Percentiles rank a stretch among this genome's conserved stretches.
phyloP scores from a whole-genome alignment of 2,797 vertebrate species.

The Enteromius fasciolatus region DNA sequence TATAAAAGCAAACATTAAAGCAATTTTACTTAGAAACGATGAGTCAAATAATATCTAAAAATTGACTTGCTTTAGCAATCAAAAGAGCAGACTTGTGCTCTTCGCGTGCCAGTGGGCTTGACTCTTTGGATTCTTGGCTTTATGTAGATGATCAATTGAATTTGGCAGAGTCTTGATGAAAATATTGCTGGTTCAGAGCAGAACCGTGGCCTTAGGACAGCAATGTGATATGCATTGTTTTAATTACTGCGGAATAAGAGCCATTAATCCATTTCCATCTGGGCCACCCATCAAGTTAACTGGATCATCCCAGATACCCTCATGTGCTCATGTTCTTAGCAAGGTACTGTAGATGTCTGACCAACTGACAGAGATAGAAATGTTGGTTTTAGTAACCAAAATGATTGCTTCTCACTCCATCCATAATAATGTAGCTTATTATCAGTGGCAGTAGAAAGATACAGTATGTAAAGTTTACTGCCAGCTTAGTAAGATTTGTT shows the following conservation, averaged over 20 bases:
- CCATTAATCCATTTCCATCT: constrained; percentile 38
- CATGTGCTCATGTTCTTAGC: not conserved
- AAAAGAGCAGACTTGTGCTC: not conserved
- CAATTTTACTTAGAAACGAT: not conserved
- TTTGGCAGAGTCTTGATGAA: not conserved
- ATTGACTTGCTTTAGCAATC: not conserved
- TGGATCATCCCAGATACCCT: constrained; percentile 30
- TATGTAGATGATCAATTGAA: not conserved
- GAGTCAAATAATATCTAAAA: not conserved
- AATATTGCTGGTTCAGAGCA: constrained; percentile 1
- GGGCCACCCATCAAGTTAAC: constrained; percentile 42
- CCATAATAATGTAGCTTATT: not conserved
- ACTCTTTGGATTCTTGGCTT: not conserved
- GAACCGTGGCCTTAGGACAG: not conserved
- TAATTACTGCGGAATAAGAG: constrained; percentile 30
- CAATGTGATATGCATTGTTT: constrained; percentile 25
- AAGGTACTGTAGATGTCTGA: not conserved
- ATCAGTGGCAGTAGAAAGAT: not conserved
- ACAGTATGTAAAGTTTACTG: not conserved
- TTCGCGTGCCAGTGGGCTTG: not conserved
- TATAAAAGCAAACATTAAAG: not conserved
- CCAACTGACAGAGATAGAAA: not conserved
- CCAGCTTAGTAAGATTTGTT: not conserved
- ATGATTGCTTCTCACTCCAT: not conserved
- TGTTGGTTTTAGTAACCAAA: not conserved